phyloP scores from a whole-genome alignment of 2,797 vertebrate species.

The Gymnoscopelus microlampas region DNA sequence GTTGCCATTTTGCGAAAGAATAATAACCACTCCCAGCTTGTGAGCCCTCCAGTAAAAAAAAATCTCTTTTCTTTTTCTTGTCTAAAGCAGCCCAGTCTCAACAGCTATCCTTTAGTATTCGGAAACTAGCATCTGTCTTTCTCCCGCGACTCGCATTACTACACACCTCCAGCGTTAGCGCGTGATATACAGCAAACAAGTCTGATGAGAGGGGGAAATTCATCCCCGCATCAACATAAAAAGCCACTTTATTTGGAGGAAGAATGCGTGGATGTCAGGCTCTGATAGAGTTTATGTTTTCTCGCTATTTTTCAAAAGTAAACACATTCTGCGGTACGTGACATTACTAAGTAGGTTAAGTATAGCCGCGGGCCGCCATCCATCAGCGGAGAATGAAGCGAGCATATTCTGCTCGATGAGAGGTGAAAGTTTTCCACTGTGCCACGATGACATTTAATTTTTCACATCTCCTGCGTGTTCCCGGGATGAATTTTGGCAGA shows the following conservation, averaged over 20 bases:
- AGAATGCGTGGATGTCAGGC: constrained; percentile 97
- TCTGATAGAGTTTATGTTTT: constrained; percentile 99
- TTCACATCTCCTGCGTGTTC: constrained; percentile 99
- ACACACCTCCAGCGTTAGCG: constrained; percentile 77
- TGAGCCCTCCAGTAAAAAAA: constrained; percentile 5
- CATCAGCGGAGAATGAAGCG: constrained; percentile 96
- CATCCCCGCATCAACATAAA: constrained; percentile 98
- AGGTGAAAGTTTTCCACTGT: constrained; percentile 99
- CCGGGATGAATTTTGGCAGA: constrained; percentile 99
- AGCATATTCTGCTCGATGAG: constrained; percentile 99
- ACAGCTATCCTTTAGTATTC: constrained; percentile 54
- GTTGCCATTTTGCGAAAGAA: constrained; percentile 34
- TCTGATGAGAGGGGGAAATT: constrained; percentile 90
- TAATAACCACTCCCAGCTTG: not conserved
- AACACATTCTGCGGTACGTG: constrained; percentile 99
- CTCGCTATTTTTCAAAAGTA: constrained; percentile 99
- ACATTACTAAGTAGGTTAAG: constrained; percentile 99
- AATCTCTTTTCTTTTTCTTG: too few species aligned
- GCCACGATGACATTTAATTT: constrained; percentile 99
- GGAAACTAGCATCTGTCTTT: constrained; percentile 58
- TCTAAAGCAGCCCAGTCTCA: constrained; percentile 30
- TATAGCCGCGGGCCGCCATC: constrained; percentile 96
- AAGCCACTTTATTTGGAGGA: constrained; percentile 98
- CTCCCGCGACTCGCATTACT: constrained; percentile 58
- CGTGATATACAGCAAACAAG: constrained; percentile 86